phyloP scores from a whole-genome alignment of 2,113 vertebrate species.

The Pachyramphus minor region DNA sequence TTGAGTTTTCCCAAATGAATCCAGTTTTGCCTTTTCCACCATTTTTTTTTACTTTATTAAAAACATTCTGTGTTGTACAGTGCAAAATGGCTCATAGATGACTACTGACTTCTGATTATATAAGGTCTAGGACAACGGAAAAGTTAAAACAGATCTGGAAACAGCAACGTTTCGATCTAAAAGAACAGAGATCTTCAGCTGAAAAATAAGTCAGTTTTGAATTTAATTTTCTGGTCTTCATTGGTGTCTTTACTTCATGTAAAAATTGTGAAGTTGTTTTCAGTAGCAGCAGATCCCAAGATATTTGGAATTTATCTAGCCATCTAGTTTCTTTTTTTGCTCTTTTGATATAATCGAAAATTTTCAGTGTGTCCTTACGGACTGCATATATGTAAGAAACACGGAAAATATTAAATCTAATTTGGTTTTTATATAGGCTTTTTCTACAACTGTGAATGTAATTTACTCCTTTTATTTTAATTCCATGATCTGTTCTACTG shows the following conservation, averaged over 20 bases:
- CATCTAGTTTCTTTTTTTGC: background rate
- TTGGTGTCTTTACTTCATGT: background rate
- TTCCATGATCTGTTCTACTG: background rate
- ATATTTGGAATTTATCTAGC: background rate
- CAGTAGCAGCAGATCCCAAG: background rate
- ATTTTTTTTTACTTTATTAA: background rate
- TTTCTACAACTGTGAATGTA: background rate
- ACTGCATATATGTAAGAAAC: background rate
- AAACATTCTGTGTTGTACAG: background rate
- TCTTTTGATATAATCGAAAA: background rate
- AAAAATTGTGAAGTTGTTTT: background rate
- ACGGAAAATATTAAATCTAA: background rate
- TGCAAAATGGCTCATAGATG: background rate
- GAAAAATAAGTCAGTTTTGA: background rate
- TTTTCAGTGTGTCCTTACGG: background rate
- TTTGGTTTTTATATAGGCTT: background rate
- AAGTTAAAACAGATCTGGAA: background rate
- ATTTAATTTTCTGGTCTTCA: background rate
- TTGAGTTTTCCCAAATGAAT: background rate
- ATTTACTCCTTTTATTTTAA: background rate
- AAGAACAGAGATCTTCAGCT: background rate
- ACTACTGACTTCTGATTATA: background rate
- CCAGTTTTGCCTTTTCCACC: background rate
- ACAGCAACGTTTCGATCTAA: background rate
- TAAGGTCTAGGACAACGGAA: background rate